phyloP scores from a whole-genome alignment of 2,113 vertebrate genomes.

The Siphamia tubifer region DNA sequence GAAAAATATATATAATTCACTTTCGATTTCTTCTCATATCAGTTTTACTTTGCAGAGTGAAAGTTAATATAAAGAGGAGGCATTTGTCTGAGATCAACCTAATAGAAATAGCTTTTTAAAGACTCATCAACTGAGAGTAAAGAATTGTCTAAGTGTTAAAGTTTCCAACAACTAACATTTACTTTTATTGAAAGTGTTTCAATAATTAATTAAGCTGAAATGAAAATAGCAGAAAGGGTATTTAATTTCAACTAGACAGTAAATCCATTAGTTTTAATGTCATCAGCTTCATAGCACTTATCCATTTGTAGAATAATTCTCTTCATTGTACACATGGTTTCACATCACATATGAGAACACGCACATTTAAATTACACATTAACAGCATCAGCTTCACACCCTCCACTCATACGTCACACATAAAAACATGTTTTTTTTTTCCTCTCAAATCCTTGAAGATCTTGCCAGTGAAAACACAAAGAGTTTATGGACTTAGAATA shows the following conservation, averaged over 20 bases:
- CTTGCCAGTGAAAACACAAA: conserved; percentile 18
- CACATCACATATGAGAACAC: conserved; percentile 4
- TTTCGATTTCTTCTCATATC: neutral
- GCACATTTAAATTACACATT: conserved; percentile 14
- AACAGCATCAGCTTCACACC: conserved; percentile 34
- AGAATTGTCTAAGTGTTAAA: too few relatives aligned
- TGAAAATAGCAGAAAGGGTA: too few relatives aligned
- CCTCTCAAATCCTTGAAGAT: conserved; percentile 30
- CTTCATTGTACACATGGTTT: neutral
- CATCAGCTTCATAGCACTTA: neutral
- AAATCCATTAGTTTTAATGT: neutral
- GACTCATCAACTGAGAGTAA: too few relatives aligned
- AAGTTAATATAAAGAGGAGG: neutral
- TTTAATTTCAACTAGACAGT: neutral
- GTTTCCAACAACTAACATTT: too few relatives aligned
- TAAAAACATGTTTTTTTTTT: conserved; percentile 46
- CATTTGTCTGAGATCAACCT: too few relatives aligned
- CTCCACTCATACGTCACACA: conserved; percentile 52
- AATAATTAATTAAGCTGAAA: too few relatives aligned
- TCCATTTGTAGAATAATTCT: neutral
- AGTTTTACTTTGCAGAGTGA: neutral
- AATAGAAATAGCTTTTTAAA: too few relatives aligned
- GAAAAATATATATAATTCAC: neutral
- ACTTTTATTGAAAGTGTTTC: too few relatives aligned
- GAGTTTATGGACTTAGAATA: too few relatives aligned